A percentile compares a stretch with the other conserved stretches of the same genome.
These are phyloP conservation scores for Chaitophorus viminalis DNA, from an alignment of 2,888 invertebrate species.

Conservation along the genomic window DNA sequence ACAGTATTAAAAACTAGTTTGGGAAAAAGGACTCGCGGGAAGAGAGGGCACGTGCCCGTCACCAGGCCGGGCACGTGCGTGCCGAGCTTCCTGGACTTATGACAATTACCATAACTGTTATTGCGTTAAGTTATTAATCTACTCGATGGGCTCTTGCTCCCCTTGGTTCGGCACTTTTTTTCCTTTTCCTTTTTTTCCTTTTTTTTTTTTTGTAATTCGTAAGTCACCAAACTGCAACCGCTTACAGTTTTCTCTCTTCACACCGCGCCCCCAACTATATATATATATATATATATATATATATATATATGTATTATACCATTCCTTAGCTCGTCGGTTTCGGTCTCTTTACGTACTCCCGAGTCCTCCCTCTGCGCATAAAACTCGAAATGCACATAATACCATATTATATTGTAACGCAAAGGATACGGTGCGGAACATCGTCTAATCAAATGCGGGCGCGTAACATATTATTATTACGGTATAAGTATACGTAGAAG, in stretches of 20 bases:
- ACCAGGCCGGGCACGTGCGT: conserved; percentile 44
- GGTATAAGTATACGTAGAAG: too few relatives aligned
- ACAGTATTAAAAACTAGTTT: conserved; percentile 62
- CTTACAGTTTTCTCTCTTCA: background rate
- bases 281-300: too few relatives aligned
- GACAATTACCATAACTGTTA: conserved; percentile 61
- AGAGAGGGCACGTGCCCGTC: conserved; percentile 51
- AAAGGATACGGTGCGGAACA: conserved; percentile 46
- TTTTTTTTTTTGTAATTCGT: conserved; percentile 11
- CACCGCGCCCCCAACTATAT: background rate
- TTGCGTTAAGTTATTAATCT: conserved; percentile 60
- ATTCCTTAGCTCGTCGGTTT: too few relatives aligned
- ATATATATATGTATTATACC: too few relatives aligned
- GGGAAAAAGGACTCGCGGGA: conserved; percentile 48
- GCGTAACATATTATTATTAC: background rate
- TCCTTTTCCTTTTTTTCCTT: too few relatives aligned
- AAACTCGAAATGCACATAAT: conserved; percentile 33
- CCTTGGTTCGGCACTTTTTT: background rate
- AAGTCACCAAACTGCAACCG: conserved; percentile 27
- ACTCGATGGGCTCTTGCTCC: conserved; percentile 41
- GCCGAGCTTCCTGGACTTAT: conserved; percentile 53
- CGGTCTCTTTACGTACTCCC: too few relatives aligned
- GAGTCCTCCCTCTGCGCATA: background rate
- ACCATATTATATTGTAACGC: too few relatives aligned
- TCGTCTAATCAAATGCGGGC: conserved; percentile 22